These are phyloP conservation scores for Psococerastis gibbosa DNA, from an alignment of 2,888 invertebrate genomes.

Conservation along the genomic window DNA sequence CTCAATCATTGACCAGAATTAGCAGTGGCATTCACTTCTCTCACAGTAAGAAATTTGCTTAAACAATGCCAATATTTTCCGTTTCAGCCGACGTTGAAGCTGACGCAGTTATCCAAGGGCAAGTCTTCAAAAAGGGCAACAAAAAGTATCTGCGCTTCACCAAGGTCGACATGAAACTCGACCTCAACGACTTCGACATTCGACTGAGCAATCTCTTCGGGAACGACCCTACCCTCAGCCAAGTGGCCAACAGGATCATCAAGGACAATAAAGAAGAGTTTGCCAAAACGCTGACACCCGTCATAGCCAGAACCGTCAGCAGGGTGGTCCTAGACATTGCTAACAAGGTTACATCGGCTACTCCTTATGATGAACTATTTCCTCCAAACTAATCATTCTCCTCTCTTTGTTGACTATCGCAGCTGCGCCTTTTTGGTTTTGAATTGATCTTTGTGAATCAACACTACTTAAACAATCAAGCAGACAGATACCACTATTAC, in stretches of 20 bases:
- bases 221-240: conserved; percentile 36
- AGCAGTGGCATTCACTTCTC: no score
- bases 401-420: no score
- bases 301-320: conserved; percentile 34
- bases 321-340: conserved; percentile 32
- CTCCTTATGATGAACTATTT: conserved; percentile 34
- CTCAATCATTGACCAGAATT: no score
- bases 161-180: conserved; percentile 30
- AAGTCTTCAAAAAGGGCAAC: conserved; percentile 26
- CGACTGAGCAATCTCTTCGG: conserved; percentile 38
- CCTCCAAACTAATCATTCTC: no score
- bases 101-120: conserved; percentile 27
- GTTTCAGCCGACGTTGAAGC: conserved; percentile 30
- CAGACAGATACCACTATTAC: no score
- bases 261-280: conserved; percentile 40
- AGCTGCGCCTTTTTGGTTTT: no score
- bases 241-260: conserved; percentile 35
- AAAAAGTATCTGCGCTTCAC: conserved; percentile 32
- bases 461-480: no score
- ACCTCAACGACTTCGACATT: conserved; percentile 34
- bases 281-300: conserved; percentile 33
- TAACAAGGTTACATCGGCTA: conserved; percentile 34
- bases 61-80: conserved; percentile 2
- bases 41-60: no score
- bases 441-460: no score